These are phyloP conservation scores for Botia kubotai DNA, from an alignment of 2,797 vertebrate genomes.

Conservation along the genomic window DNA sequence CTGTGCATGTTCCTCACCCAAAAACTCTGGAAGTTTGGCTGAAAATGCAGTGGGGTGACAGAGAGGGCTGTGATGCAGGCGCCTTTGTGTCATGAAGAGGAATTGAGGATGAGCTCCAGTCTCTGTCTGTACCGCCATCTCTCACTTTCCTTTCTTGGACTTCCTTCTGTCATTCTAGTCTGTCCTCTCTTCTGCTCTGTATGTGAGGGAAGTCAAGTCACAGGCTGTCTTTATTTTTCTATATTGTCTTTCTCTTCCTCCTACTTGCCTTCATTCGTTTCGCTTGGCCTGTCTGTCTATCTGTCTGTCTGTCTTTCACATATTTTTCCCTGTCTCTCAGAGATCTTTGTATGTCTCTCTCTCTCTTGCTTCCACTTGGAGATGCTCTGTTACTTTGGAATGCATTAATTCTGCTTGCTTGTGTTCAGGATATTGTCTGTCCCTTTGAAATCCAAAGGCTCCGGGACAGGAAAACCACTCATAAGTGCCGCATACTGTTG, in stretches of 20 bases:
- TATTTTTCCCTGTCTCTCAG: conserved; percentile 50
- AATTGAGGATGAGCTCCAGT: conserved; percentile 62
- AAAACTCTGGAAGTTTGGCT: conserved; percentile 59
- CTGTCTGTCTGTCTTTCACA: conserved; percentile 3
- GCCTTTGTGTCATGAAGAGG: conserved; percentile 60
- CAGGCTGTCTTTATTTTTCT: conserved; percentile 64
- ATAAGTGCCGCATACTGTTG: conserved; percentile 82
- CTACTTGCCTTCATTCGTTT: conserved; percentile 47
- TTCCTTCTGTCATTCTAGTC: conserved; percentile 60
- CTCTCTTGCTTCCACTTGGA: conserved; percentile 71
- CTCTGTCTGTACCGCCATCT: conserved; percentile 50
- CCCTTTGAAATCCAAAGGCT: conserved; percentile 85
- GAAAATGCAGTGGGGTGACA: conserved; percentile 54
- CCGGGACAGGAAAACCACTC: conserved; percentile 81
- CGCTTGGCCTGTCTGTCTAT: conserved; percentile 61
- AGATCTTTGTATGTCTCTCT: conserved; percentile 57
- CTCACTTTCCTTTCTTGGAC: conserved; percentile 49
- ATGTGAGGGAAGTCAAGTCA: conserved; percentile 48
- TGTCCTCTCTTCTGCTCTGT: conserved; percentile 69
- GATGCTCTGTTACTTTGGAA: conserved; percentile 83
- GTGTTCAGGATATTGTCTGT: conserved; percentile 91
- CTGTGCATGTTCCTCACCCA: conserved; percentile 30
- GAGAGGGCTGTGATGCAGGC: conserved; percentile 36
- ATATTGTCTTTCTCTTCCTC: conserved; percentile 9
- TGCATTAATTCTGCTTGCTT: conserved; percentile 87